Conservation (phyloP, 2,113 vertebrate species). For the Corydoras maculifer region DNA sequence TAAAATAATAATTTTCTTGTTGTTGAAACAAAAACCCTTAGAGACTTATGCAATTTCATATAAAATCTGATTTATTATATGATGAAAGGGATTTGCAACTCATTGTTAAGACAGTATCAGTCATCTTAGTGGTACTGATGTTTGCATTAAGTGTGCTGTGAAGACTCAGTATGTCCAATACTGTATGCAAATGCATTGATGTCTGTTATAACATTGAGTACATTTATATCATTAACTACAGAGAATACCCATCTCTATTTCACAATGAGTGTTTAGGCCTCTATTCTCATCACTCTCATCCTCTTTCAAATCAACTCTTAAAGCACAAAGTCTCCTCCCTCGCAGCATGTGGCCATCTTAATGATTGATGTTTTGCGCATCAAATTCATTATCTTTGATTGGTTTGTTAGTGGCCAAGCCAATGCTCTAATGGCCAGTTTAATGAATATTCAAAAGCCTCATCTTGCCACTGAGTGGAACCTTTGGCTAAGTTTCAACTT, state of each 20-base stretch:
- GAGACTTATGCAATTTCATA: no score
- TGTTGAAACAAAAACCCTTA: neutral
- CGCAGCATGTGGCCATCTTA: slow-evolving; percentile 30
- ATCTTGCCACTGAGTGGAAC: slow-evolving; percentile 32
- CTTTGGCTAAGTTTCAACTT: slow-evolving; percentile 38
- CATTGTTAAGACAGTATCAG: no score
- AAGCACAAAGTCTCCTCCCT: slow-evolving; percentile 22
- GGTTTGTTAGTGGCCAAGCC: slow-evolving; percentile 46
- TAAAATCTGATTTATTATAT: no score
- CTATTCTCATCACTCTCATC: slow-evolving; percentile 5
- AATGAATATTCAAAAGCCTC: slow-evolving; percentile 49
- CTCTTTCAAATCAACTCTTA: slow-evolving; percentile 26
- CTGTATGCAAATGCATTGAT: no score
- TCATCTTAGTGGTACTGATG: no score
- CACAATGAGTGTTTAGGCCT: neutral
- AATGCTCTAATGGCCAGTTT: slow-evolving; percentile 44
- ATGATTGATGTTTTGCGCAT: slow-evolving; percentile 37
- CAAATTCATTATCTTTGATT: slow-evolving; percentile 47
- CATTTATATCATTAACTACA: neutral
- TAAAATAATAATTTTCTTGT: neutral
- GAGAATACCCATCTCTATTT: neutral
- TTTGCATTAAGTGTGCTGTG: no score
- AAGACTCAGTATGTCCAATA: no score
- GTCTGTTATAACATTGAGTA: neutral
- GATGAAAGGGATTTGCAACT: no score